Evolutionary conservation across 2,113 vertebrate species (phyloP), one percentile per base, ranked within the genome.

Genomic region (Podiceps cristatus): DNA sequence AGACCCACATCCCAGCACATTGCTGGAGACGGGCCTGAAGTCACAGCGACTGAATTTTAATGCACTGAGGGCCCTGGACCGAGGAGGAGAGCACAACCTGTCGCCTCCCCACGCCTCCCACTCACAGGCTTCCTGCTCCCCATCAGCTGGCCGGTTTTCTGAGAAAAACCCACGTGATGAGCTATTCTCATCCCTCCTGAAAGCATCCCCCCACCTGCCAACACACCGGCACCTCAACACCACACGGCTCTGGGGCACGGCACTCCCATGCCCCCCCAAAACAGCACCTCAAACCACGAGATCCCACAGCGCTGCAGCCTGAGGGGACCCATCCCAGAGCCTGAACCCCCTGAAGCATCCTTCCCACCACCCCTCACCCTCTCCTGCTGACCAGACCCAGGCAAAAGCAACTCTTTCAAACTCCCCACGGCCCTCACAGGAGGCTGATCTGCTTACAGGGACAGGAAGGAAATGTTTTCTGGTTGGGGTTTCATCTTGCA

Each of bases 381-480:
- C 40, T 86, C 49, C 86, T 80, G 78, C 66, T 68, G 66, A 81
- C 35, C 49, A 71, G 53, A 47, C 5, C 5, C 5, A n/a, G 23
- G 87, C 60, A 91, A 76, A 93, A 67, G 1, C 42, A 87, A 64
- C 62, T 75, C 69, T 74, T 67, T 71, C 68, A 22, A 75, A 52
- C 67, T 69, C 78, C 71, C 50, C 19, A 4, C 7, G 3, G 52
- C 47, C 42, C 52, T 58, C 0, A 0, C 11, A 31, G 60, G 35
- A 96, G 86, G 53, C 47, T 25, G 77, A 94, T 82, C 33, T 3
- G 28, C 85, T 93, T 85, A 76, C 79, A 88, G 71, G 71, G 58
- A 69, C 77, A 96, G 96, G 96, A 96, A 97, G 96, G 96, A 96
- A 97, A 90, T 56, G 92, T 82, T 37, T 94, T 75, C 87, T 90